Evolutionary conservation across 2,888 invertebrate genomes (phyloP).

Genomic region (Schizotus pectinicornis): DNA sequence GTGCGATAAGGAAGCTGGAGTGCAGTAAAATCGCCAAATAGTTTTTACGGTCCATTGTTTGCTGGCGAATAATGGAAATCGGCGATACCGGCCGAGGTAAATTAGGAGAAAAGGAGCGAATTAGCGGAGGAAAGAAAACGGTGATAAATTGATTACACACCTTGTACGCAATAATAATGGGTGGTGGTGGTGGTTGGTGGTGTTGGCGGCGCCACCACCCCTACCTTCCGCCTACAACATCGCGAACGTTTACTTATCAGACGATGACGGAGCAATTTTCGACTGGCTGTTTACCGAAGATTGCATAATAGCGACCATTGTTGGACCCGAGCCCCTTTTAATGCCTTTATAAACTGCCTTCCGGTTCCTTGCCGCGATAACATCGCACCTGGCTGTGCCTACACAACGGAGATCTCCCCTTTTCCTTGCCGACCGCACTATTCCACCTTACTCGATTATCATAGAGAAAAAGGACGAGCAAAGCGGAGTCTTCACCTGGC

Average conservation of each 20-base stretch:
- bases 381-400: constrained; percentile 27
- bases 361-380: constrained; percentile 29
- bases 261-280: constrained; percentile 14
- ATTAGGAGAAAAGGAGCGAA: constrained; percentile 3
- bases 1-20: constrained; percentile 4
- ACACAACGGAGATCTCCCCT: constrained; percentile 19
- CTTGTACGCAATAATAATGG: constrained; percentile 1
- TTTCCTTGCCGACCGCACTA: not conserved
- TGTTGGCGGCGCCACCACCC: too few relatives aligned
- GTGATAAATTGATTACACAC: constrained; percentile 11
- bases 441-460: constrained; percentile 17
- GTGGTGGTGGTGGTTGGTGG: not conserved
- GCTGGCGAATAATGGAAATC: constrained; percentile 4
- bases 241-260: not conserved
- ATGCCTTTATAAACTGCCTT: constrained; percentile 28
- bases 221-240: too few relatives aligned
- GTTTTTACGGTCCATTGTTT: constrained; percentile 11
- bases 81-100: constrained; percentile 5
- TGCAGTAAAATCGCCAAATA: constrained; percentile 8
- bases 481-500: constrained; percentile 12
- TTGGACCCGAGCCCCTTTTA: constrained; percentile 22
- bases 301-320: constrained; percentile 28
- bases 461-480: constrained; percentile 3
- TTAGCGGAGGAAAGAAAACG: constrained; percentile 2
- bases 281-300: constrained; percentile 23